Conservation (phyloP, 2,888 invertebrate species). For the Ennomos erosarius region DNA sequence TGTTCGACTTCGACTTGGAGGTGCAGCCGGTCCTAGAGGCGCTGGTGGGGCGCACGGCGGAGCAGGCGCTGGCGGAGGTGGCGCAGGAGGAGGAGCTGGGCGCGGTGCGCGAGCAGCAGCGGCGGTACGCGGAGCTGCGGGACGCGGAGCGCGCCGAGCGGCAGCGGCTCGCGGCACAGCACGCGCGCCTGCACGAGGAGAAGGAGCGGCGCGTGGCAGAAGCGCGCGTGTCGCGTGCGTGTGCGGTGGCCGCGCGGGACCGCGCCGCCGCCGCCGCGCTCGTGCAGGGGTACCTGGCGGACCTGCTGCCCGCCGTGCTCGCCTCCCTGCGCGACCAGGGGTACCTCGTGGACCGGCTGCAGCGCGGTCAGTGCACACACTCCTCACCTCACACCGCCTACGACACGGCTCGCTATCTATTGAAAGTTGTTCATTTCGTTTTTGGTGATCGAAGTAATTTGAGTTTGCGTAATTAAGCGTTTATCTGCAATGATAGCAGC, state of each 20-base stretch:
- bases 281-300: conserved; percentile 93
- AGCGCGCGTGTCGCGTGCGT: conserved; percentile 86
- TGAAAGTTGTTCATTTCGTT: not conserved
- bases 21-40: conserved; percentile 96
- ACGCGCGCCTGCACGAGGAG: conserved; percentile 76
- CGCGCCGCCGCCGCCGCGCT: conserved; percentile 93
- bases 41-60: conserved; percentile 94
- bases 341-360: conserved; percentile 86
- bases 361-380: conserved; percentile 72
- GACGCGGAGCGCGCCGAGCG: conserved; percentile 94
- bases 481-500: too few relatives aligned
- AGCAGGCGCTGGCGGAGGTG: conserved; percentile 95
- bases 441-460: too few relatives aligned
- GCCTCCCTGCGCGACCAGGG: conserved; percentile 92
- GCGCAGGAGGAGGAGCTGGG: conserved; percentile 97
- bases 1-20: conserved; percentile 97
- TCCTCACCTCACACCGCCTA: not conserved
- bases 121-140: conserved; percentile 87
- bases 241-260: conserved; percentile 91
- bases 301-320: conserved; percentile 93
- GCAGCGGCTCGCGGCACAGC: conserved; percentile 93
- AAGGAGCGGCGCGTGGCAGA: conserved; percentile 90
- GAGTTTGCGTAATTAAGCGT: too few relatives aligned
- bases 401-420: not conserved
- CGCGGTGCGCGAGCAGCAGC: conserved; percentile 91